Base-by-base conservation (phyloP, 2,888 invertebrate species). In the Junonia oenone region DNA sequence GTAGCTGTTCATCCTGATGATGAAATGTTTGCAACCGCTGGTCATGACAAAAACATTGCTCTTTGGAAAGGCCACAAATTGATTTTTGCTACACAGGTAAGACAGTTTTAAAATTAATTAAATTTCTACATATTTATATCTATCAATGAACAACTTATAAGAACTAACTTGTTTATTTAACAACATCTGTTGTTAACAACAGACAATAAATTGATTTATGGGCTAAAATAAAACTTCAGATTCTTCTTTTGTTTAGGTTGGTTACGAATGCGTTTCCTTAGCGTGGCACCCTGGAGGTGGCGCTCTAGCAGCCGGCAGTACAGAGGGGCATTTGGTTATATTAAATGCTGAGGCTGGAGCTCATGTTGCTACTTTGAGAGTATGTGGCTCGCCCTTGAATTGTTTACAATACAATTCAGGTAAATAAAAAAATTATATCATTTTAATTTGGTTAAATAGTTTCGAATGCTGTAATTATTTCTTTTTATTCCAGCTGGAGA, bases 1-100 rank as follows among this genome's bases (percentile, higher is more conserved):
- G n/a, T n/a, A n/a, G n/a, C n/a, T n/a, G n/a, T n/a, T 1, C 97
- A 98, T 81, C 97, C 97, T 0, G 96, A 96, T 67, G 96, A 96
- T 71, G 97, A 97, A 81, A 92, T 97, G 64, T 97, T 97, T 73
- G 96, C 97, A 0, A 97, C 98, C 0, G 97, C 97, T 0, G 98
- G 98, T 0, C 95, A 96, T 69, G 98, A 98, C 78, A 96, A 96
- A 76, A 95, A 95, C 68, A 96, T 98, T 61, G 96, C 96, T 2
- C 87, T 97, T 43, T 98, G 98, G 98, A 93, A 96, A 58, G 94
- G 96, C 57, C 97, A 96, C 76, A 96, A 96, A 83, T 91, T 97
- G 9, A 91, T 97, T 43, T 98, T 97, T 95, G 95, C 94, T 51
- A 94, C 95, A 37, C 95, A 96, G 91, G 96, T 97, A 74, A 56